Evolutionary conservation across 2,888 invertebrate species (phyloP).

Genomic region (Eulithis testata): DNA sequence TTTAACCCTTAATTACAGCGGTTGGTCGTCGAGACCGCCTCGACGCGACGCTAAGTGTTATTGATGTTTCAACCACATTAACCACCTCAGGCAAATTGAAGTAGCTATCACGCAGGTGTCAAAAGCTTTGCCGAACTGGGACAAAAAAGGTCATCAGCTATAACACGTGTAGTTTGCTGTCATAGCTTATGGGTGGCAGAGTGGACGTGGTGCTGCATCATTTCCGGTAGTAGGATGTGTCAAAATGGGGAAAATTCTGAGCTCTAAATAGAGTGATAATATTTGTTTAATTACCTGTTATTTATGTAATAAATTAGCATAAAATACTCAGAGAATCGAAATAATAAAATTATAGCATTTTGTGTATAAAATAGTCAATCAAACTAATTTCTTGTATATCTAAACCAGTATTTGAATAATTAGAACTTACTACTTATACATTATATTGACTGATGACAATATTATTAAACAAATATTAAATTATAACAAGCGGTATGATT

Average conservation of each 20-base stretch:
- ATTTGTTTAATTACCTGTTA: not conserved
- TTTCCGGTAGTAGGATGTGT: conserved; percentile 30
- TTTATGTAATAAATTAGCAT: conserved; percentile 4
- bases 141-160: conserved; percentile 80
- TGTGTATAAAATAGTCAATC: too few relatives aligned
- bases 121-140: conserved; percentile 72
- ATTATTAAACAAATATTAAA: too few relatives aligned
- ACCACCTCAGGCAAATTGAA: conserved; percentile 70
- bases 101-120: conserved; percentile 78
- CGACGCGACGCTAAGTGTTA: conserved; percentile 63
- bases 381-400: too few relatives aligned
- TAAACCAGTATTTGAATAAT: too few relatives aligned
- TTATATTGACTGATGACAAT: too few relatives aligned
- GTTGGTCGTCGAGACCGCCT: conserved; percentile 56
- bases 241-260: conserved; percentile 6
- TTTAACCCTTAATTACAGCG: conserved; percentile 68
- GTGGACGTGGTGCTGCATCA: conserved; percentile 30
- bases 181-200: conserved; percentile 54
- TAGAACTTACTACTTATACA: too few relatives aligned
- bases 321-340: not conserved
- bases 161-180: conserved; percentile 61
- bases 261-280: conserved; percentile 5
- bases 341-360: too few relatives aligned
- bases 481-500: not conserved
- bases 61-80: conserved; percentile 71